Conservation (phyloP, 2,888 invertebrate genomes). For the Athalia circularis region DNA sequence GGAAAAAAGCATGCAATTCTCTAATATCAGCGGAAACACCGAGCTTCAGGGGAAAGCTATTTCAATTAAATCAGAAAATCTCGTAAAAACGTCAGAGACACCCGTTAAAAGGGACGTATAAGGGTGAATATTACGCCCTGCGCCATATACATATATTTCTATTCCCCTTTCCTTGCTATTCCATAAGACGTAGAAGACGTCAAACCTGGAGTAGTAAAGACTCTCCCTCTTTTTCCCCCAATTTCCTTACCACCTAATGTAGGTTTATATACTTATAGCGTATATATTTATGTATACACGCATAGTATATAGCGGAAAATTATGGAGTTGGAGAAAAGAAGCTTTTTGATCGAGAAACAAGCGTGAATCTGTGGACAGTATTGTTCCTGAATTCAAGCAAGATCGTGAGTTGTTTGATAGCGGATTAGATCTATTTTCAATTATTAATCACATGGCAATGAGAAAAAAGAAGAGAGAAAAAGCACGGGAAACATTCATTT, state of each 20-base stretch:
- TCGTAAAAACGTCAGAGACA: slow-evolving; percentile 40
- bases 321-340: too few relatives aligned
- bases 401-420: too few relatives aligned
- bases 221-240: neutral
- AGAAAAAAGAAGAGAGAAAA: too few relatives aligned
- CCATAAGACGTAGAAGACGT: neutral
- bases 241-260: neutral
- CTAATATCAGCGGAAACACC: neutral
- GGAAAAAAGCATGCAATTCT: neutral
- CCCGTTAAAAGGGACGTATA: slow-evolving; percentile 33
- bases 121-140: slow-evolving; percentile 16
- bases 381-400: too few relatives aligned
- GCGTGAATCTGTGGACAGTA: too few relatives aligned
- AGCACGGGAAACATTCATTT: too few relatives aligned
- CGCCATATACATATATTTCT: neutral
- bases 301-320: too few relatives aligned
- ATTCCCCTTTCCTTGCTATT: neutral
- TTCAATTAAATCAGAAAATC: slow-evolving; percentile 45
- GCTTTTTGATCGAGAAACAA: too few relatives aligned
- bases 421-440: too few relatives aligned
- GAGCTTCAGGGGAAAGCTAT: neutral
- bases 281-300: neutral
- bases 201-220: neutral
- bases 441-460: too few relatives aligned
- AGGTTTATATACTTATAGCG: neutral